Evolutionary conservation across 2,113 vertebrate species (phyloP).

Genomic region (Tapirus terrestris): DNA sequence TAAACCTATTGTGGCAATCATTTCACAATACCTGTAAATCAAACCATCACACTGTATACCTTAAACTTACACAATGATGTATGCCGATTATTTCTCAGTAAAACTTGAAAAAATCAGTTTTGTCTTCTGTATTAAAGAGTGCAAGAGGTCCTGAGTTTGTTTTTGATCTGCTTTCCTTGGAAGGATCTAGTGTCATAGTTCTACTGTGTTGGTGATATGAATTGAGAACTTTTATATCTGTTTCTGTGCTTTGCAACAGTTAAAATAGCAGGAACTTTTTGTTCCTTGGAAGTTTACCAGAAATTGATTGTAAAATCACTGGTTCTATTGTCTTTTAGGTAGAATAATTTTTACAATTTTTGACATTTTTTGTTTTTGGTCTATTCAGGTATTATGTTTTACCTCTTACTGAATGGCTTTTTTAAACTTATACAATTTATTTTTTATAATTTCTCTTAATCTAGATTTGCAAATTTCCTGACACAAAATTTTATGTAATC

Average conservation of each 20-base stretch:
- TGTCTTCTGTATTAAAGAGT: background rate
- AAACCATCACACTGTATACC: background rate
- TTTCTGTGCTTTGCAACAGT: background rate
- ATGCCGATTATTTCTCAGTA: background rate
- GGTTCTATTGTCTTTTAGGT: background rate
- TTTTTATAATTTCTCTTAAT: background rate
- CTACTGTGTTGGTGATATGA: background rate
- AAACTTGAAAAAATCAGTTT: background rate
- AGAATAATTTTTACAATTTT: background rate
- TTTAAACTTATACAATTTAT: background rate
- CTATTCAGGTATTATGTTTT: background rate
- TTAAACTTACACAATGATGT: background rate
- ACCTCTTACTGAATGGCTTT: background rate
- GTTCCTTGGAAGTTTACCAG: background rate
- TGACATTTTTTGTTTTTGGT: background rate
- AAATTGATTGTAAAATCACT: background rate
- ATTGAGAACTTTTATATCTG: background rate
- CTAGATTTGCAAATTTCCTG: background rate
- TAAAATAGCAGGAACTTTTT: background rate
- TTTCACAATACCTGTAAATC: background rate
- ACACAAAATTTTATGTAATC: background rate
- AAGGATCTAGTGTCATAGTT: background rate
- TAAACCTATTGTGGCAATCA: background rate
- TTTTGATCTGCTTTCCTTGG: background rate
- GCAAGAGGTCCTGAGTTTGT: background rate